Conservation (phyloP, 2,888 invertebrate genomes). For the Camponotus fellah region DNA sequence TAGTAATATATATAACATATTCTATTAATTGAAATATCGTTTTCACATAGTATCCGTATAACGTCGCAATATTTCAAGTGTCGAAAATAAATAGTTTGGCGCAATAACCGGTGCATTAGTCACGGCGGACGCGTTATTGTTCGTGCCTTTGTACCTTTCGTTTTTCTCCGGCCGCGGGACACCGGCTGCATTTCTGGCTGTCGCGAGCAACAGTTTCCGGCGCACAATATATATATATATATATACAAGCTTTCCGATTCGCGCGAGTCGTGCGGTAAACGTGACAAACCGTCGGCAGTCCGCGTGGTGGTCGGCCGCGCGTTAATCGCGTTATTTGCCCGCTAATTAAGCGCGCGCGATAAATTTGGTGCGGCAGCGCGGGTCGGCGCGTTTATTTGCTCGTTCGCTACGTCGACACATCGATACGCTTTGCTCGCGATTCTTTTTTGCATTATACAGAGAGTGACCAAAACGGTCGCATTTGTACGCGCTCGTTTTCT, state of each 20-base stretch:
- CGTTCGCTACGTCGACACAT: constrained; percentile 41
- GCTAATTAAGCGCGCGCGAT: constrained; percentile 78
- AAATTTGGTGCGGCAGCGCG: constrained; percentile 67
- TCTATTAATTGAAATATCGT: not conserved
- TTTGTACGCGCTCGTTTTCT: constrained; percentile 12
- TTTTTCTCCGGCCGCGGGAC: constrained; percentile 44
- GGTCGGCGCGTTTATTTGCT: constrained; percentile 56
- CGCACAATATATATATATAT: not conserved
- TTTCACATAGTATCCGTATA: constrained; percentile 1
- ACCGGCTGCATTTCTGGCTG: constrained; percentile 49
- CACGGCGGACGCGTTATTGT: constrained; percentile 34
- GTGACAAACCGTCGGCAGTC: constrained; percentile 66
- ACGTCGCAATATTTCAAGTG: constrained; percentile 4
- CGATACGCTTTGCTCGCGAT: constrained; percentile 51
- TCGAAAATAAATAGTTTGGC: constrained; percentile 26
- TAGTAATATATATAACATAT: not conserved
- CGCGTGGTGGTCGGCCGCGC: constrained; percentile 59
- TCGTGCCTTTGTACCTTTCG: constrained; percentile 24
- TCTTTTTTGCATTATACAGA: constrained; percentile 2
- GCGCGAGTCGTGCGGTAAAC: constrained; percentile 52
- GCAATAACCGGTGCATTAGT: constrained; percentile 46
- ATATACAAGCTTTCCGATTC: constrained; percentile 40
- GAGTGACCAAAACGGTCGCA: constrained; percentile 8
- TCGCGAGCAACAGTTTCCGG: constrained; percentile 65
- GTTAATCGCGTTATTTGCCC: constrained; percentile 79